Evolutionary conservation across 2,888 invertebrate species (phyloP).

Genomic region (Neoscelio sp.): DNA sequence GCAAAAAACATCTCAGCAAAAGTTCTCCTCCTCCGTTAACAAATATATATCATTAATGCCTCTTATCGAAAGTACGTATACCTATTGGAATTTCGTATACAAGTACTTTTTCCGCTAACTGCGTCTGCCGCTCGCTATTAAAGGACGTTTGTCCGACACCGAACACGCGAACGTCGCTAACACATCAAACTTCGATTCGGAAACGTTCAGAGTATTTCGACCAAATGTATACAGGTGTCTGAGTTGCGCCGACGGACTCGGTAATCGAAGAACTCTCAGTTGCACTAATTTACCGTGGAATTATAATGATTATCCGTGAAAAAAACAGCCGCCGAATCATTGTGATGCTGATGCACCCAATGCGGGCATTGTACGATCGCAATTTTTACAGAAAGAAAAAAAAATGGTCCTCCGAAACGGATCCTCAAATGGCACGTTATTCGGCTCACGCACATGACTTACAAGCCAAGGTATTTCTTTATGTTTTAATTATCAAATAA

Average conservation of each 20-base stretch:
- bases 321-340: constrained; percentile 45
- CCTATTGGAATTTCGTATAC: constrained; percentile 36
- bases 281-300: constrained; percentile 58
- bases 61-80: constrained; percentile 25
- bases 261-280: constrained; percentile 39
- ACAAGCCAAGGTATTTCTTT: not conserved
- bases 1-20: constrained; percentile 1
- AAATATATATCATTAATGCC: constrained; percentile 31
- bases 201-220: not conserved
- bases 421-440: constrained; percentile 26
- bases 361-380: constrained; percentile 54
- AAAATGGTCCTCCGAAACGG: constrained; percentile 17
- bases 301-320: constrained; percentile 63
- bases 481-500: constrained; percentile 21
- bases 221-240: constrained; percentile 37
- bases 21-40: not conserved
- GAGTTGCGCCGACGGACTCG: not conserved
- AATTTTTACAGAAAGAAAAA: constrained; percentile 47
- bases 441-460: constrained; percentile 22
- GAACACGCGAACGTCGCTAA: constrained; percentile 50
- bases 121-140: constrained; percentile 25
- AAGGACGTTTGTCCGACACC: constrained; percentile 36
- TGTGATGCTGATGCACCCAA: constrained; percentile 33
- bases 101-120: constrained; percentile 38
- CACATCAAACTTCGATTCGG: constrained; percentile 35